Conservation (phyloP, 1,140 invertebrate species). For the Drosophila tropicalis region DNA sequence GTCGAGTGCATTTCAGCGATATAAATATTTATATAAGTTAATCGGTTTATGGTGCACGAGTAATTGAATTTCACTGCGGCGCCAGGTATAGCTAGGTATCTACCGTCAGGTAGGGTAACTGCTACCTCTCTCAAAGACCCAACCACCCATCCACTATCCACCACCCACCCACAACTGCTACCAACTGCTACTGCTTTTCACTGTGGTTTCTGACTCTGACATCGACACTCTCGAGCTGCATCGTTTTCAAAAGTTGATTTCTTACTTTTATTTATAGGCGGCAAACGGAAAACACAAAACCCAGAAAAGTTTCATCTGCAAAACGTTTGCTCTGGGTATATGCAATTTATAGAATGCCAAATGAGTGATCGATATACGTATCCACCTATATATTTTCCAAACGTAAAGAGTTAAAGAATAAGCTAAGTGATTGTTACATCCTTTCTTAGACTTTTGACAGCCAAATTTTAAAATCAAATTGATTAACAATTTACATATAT, state of each 20-base stretch:
- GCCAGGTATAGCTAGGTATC: conserved; percentile 13
- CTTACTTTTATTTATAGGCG: conserved; percentile 15
- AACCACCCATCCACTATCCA: neutral
- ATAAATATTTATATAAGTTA: conserved; percentile 82
- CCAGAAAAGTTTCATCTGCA: neutral
- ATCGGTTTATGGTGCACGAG: conserved; percentile 80
- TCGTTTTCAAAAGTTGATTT: conserved; percentile 18
- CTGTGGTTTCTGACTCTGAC: conserved; percentile 6
- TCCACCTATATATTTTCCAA: neutral
- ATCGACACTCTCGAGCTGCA: conserved; percentile 7
- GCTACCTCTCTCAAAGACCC: neutral
- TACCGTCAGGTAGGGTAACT: neutral
- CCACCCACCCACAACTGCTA: neutral
- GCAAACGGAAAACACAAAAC: conserved; percentile 4
- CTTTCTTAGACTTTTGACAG: neutral
- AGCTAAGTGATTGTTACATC: neutral
- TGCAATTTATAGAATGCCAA: neutral
- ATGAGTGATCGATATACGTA: neutral
- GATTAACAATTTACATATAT: too few species aligned
- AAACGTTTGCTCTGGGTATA: neutral
- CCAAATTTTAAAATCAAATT: too few species aligned
- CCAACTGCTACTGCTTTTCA: neutral
- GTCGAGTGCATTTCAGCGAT: conserved; percentile 70
- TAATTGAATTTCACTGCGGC: conserved; percentile 72
- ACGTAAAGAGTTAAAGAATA: too few species aligned